These are phyloP conservation scores for Montipora capitata DNA, from an alignment of 92 coral and sea anemone species.

Conservation along the genomic window DNA sequence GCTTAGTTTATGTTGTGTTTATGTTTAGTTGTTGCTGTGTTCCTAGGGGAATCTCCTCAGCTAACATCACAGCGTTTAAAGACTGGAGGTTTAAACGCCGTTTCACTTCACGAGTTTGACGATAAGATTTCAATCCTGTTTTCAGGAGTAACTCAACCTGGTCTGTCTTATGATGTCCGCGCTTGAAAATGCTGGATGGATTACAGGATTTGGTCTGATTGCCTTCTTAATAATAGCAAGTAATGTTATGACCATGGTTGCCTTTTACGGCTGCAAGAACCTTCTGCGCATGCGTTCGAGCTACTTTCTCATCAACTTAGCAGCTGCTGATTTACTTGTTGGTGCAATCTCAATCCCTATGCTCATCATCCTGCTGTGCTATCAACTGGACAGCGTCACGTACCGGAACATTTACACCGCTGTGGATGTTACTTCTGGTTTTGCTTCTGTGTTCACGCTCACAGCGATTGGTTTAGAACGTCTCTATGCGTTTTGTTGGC, in stretches of 20 bases:
- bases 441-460: slow-evolving; percentile 75
- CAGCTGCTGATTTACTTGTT: slow-evolving; percentile 77
- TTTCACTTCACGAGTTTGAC: neutral
- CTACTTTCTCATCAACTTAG: slow-evolving; percentile 76
- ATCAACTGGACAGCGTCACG: slow-evolving; percentile 61
- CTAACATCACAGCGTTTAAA: no score
- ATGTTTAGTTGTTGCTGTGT: no score
- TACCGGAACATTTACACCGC: slow-evolving; percentile 72
- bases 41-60: no score
- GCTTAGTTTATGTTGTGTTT: no score
- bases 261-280: slow-evolving; percentile 70
- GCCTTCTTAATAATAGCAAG: slow-evolving; percentile 60
- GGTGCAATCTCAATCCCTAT: slow-evolving; percentile 76
- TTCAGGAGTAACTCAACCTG: neutral
- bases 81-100: no score
- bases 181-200: slow-evolving; percentile 44
- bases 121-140: neutral
- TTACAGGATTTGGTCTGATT: slow-evolving; percentile 44
- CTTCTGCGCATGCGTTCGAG: slow-evolving; percentile 81
- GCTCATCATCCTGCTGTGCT: slow-evolving; percentile 66
- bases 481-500: slow-evolving; percentile 74
- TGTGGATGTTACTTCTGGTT: slow-evolving; percentile 65
- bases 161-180: slow-evolving; percentile 19
- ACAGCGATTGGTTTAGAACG: slow-evolving; percentile 72
- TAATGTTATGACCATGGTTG: slow-evolving; percentile 71